Evolutionary conservation across 2,113 vertebrate species (phyloP).

Genomic region (Pampusana beccarii): DNA sequence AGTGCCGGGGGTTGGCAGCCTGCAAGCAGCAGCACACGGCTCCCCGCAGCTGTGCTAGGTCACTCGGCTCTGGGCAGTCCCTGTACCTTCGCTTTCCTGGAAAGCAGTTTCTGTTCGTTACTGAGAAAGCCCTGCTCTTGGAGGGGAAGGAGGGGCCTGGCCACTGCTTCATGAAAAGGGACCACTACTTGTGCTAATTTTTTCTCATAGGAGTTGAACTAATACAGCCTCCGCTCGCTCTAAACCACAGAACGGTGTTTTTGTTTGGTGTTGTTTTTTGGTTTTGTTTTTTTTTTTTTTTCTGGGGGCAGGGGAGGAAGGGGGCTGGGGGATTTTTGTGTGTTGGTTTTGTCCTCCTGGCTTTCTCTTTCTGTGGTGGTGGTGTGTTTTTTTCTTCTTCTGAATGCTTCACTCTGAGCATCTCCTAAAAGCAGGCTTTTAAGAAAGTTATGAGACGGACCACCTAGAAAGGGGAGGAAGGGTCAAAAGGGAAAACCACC

Average conservation of each 20-base stretch:
- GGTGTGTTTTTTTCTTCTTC: background rate
- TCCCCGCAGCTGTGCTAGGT: background rate
- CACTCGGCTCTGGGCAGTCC: background rate
- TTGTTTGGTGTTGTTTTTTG: background rate
- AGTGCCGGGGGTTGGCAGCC: background rate
- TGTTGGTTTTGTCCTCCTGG: background rate
- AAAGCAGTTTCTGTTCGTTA: constrained; percentile 42
- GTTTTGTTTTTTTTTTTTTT: background rate
- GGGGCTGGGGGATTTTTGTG: background rate
- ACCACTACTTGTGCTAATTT: constrained; percentile 2
- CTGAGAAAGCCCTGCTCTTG: constrained; percentile 18
- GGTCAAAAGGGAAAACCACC: background rate
- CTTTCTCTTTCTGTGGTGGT: background rate
- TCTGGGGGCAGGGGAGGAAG: background rate
- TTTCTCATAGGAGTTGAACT: background rate
- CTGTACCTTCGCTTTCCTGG: constrained; percentile 52
- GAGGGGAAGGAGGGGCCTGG: constrained; percentile 14
- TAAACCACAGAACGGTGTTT: background rate
- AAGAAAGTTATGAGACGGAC: background rate
- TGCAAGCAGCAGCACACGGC: background rate
- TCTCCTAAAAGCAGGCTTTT: background rate
- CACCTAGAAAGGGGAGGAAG: background rate
- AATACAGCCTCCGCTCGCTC: background rate
- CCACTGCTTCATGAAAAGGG: background rate
- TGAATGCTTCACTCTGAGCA: background rate